A percentile compares a stretch with the other conserved stretches of the same genome.
These are phyloP conservation scores for Tipula lateralis DNA, from an alignment of 2,888 invertebrate genomes.

Conservation along the genomic window DNA sequence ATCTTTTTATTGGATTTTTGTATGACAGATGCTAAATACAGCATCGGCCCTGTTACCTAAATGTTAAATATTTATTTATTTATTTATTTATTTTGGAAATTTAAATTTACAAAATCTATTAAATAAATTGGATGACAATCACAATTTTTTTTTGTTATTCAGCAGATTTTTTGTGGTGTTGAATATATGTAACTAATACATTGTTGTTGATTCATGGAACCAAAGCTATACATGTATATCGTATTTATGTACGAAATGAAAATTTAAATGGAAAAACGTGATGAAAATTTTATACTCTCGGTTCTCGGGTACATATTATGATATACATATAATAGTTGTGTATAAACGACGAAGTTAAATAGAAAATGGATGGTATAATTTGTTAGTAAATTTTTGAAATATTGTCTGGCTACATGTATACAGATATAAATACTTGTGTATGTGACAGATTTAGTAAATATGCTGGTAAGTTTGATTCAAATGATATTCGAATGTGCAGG, in stretches of 20 bases:
- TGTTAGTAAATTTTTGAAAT: background rate
- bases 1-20: background rate
- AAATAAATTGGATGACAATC: conserved; percentile 13
- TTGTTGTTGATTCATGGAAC: conserved; percentile 1
- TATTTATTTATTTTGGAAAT: background rate
- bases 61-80: background rate
- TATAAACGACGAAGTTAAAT: background rate
- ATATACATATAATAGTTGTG: background rate
- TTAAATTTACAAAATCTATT: background rate
- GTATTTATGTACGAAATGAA: too few species aligned
- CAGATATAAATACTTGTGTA: background rate
- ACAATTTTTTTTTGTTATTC: background rate
- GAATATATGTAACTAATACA: background rate
- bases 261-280: background rate
- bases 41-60: background rate
- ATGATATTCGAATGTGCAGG: background rate
- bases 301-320: background rate
- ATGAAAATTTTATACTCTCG: background rate
- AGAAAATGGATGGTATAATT: background rate
- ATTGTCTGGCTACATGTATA: background rate
- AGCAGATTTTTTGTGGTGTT: background rate
- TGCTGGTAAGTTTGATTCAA: background rate
- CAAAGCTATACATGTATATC: background rate
- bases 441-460: background rate
- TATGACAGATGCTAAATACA: background rate